Conservation (phyloP, 2,888 invertebrate genomes). For the Diogma glabrata region DNA sequence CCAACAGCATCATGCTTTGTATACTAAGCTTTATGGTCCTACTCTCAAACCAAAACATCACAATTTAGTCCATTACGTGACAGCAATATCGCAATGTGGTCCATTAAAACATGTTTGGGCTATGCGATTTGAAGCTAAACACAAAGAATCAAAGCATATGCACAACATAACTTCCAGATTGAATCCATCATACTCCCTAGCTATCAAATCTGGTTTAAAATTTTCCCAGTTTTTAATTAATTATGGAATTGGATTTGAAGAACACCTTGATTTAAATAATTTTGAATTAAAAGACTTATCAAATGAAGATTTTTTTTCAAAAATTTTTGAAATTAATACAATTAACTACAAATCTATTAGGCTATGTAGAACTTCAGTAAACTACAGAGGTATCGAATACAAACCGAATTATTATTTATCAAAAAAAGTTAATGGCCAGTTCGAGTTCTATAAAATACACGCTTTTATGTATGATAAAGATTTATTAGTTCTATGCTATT, state of each 20-base stretch:
- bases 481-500: conserved; percentile 9
- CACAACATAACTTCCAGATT: conserved; percentile 3
- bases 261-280: not conserved
- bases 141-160: not conserved
- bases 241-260: too few species aligned
- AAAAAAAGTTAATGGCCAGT: not conserved
- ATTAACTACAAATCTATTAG: not conserved
- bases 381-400: conserved; percentile 14
- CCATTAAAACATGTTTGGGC: conserved; percentile 2
- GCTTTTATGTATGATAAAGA: conserved; percentile 9
- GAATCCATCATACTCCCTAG: conserved; percentile 14
- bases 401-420: conserved; percentile 12
- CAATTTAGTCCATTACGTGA: too few species aligned
- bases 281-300: conserved; percentile 3
- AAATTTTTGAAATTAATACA: conserved; percentile 7
- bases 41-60: too few species aligned
- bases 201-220: conserved; percentile 14
- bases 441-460: conserved; percentile 14
- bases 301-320: conserved; percentile 5
- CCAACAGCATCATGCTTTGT: too few species aligned
- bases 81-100: not conserved
- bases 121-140: not conserved
- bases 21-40: too few species aligned
- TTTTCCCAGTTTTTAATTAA: conserved; percentile 16
- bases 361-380: conserved; percentile 6